Conservation (phyloP, 2,797 vertebrate species). For the Lates japonicus region DNA sequence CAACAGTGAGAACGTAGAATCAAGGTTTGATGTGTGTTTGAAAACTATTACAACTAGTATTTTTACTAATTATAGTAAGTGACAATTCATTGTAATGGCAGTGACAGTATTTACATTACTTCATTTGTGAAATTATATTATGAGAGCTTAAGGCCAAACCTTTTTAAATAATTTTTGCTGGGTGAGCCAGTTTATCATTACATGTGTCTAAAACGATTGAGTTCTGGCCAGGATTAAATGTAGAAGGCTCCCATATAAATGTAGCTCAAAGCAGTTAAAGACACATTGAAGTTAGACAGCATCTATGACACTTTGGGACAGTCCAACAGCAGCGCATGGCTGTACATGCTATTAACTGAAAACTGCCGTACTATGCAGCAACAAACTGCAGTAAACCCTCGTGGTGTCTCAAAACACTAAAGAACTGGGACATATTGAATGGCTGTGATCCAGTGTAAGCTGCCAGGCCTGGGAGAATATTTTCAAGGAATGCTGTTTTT, state of each 20-base stretch:
- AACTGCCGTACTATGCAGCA: constrained; percentile 7
- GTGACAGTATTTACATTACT: too few species aligned
- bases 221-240: neutral
- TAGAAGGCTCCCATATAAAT: neutral
- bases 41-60: too few species aligned
- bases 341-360: neutral
- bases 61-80: neutral
- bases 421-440: constrained; percentile 21
- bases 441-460: constrained; percentile 18
- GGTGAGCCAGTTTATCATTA: neutral
- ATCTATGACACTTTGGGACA: neutral
- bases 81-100: too few species aligned
- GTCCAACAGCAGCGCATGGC: neutral
- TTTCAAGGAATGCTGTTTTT: constrained; percentile 1
- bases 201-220: neutral
- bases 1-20: neutral
- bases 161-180: neutral
- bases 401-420: constrained; percentile 16
- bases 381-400: constrained; percentile 19
- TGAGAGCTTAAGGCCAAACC: too few species aligned
- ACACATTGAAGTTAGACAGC: too few species aligned
- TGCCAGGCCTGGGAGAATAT: constrained; percentile 9
- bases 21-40: neutral
- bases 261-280: neutral
- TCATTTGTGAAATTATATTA: too few species aligned